Evolutionary conservation across 2,113 vertebrate genomes (phyloP).

Genomic region (Seriola aureovittata): DNA sequence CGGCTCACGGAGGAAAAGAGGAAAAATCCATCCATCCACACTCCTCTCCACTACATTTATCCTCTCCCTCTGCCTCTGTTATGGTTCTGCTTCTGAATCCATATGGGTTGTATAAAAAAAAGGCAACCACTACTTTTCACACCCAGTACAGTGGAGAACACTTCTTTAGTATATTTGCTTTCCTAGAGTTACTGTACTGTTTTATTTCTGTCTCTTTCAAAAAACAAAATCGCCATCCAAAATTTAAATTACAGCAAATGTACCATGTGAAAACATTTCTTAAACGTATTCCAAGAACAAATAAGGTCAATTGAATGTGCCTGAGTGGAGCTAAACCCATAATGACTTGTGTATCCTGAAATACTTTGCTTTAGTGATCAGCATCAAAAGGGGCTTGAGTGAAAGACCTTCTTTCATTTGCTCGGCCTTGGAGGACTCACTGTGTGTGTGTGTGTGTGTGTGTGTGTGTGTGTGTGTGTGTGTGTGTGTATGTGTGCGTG

Average conservation of each 20-base stretch:
- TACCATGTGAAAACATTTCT: conserved; percentile 43
- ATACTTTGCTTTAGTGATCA: conserved; percentile 80
- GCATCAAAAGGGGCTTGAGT: conserved; percentile 82
- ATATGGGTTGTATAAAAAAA: conserved; percentile 48
- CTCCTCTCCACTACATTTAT: conserved; percentile 71
- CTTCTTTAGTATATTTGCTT: conserved; percentile 37
- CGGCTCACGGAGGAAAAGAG: conserved; percentile 75
- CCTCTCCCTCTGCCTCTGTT: conserved; percentile 51
- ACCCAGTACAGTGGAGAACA: conserved; percentile 19
- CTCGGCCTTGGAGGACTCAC: conserved; percentile 62
- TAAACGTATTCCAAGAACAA: conserved; percentile 59
- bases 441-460: conserved; percentile 33
- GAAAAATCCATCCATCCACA: conserved; percentile 82
- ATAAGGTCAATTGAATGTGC: conserved; percentile 71
- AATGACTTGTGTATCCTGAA: conserved; percentile 80
- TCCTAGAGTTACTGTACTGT: neutral
- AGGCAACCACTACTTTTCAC: conserved; percentile 44
- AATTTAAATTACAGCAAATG: conserved; percentile 34
- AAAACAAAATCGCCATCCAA: neutral
- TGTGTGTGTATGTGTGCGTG: neutral
- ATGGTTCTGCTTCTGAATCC: conserved; percentile 59
- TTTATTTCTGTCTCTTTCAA: neutral
- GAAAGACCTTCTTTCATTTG: conserved; percentile 86
- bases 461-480: conserved; percentile 30
- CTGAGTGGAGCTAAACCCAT: conserved; percentile 68